Conservation (phyloP, 2,797 vertebrate genomes). For the Echeneis naucrates region DNA sequence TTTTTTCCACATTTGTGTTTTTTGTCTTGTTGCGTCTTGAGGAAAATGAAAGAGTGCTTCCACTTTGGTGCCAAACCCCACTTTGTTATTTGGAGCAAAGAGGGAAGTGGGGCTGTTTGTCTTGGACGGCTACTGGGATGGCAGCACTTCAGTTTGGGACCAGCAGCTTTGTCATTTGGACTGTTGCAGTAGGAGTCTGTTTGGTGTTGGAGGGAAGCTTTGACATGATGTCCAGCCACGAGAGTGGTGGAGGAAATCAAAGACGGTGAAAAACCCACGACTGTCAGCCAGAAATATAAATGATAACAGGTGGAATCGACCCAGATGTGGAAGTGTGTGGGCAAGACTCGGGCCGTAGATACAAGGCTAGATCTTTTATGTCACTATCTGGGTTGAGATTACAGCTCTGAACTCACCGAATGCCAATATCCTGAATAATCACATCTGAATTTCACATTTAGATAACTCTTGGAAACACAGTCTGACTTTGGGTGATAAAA, state of each 20-base stretch:
- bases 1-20: not conserved
- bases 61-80: constrained; percentile 25
- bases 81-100: constrained; percentile 22
- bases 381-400: not conserved
- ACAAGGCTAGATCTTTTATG: too few species aligned
- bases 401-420: not conserved
- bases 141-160: constrained; percentile 28
- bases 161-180: constrained; percentile 54
- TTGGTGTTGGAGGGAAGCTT: constrained; percentile 38
- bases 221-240: constrained; percentile 34
- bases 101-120: constrained; percentile 39
- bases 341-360: too few species aligned
- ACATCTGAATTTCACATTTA: not conserved
- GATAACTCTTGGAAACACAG: not conserved
- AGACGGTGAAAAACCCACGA: not conserved
- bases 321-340: too few species aligned
- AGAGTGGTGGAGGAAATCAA: constrained; percentile 14
- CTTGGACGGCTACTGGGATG: constrained; percentile 18
- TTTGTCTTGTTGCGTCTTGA: constrained; percentile 12
- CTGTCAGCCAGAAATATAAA: too few species aligned
- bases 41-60: constrained; percentile 25
- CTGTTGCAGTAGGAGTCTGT: constrained; percentile 32
- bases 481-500: not conserved
- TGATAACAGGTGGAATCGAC: too few species aligned
- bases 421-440: not conserved